Evolutionary conservation across 2,888 invertebrate species (phyloP).

Genomic region (Anodontia alba): DNA sequence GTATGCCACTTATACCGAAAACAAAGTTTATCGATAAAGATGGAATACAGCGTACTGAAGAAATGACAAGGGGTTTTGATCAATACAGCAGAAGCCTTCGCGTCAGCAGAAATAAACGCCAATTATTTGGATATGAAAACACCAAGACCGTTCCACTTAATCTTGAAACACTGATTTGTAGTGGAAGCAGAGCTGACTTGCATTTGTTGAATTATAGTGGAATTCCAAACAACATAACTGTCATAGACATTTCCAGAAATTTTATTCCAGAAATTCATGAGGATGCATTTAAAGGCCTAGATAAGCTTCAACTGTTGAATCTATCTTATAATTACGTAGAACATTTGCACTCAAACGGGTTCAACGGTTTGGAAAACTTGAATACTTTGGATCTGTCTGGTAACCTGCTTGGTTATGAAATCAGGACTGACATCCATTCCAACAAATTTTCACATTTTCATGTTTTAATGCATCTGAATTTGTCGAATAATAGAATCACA

Average conservation of each 20-base stretch:
- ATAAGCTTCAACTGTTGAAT: constrained; percentile 30
- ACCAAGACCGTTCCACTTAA: background rate
- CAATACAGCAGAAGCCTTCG: too few relatives aligned
- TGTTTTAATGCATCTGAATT: constrained; percentile 21
- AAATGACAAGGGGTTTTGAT: background rate
- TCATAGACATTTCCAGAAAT: constrained; percentile 49
- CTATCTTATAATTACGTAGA: constrained; percentile 50
- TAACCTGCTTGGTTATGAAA: constrained; percentile 42
- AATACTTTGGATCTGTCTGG: constrained; percentile 35
- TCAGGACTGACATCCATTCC: constrained; percentile 16
- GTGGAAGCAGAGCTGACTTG: constrained; percentile 37
- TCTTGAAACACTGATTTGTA: constrained; percentile 26
- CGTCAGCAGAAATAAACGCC: too few relatives aligned
- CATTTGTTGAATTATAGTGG: constrained; percentile 28
- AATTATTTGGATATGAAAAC: background rate
- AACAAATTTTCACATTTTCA: constrained; percentile 20
- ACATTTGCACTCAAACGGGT: constrained; percentile 26
- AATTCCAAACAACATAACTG: constrained; percentile 40
- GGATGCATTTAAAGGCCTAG: constrained; percentile 29
- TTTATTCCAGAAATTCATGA: constrained; percentile 27
- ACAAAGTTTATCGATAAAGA: too few relatives aligned
- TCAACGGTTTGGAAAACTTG: constrained; percentile 30
- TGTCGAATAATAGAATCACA: constrained; percentile 40
- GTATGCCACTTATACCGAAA: too few relatives aligned
- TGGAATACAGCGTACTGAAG: too few relatives aligned